Base-by-base conservation (phyloP, 2,888 invertebrate species). In the Pseudoips prasinana region DNA sequence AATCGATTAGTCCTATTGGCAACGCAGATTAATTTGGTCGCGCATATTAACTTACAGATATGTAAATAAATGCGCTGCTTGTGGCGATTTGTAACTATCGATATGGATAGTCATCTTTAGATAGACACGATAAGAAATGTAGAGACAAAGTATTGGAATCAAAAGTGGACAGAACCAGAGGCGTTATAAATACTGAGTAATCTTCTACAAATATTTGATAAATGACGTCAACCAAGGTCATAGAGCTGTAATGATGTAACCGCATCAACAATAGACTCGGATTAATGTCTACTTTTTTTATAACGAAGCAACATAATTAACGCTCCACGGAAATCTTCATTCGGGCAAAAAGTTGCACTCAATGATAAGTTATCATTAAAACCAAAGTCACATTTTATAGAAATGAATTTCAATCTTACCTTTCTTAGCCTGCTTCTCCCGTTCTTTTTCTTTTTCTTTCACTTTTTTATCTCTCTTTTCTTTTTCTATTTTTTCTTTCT, bases 401-500 rank as follows among this genome's bases (percentile, higher is more conserved):
- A 3, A 20, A 20, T n/a, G 7, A 20, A 20, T 3, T 20, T n/a
- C 7, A n/a, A 35, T 41, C 74, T 61, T 46, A 88, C 88, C 88
- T 86, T 73, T 85, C 58, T 84, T 86, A 2, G 77, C 58, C 39
- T 79, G 83, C 54, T 84, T 85, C 40, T 88, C 85, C 9, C 78
- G 73, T 64, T 90, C 86, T 61, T 79, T 86, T 54, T 88, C 88
- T 73, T 88, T 90, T 53, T 90, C 90, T 37, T 81, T 71, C 30
- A 86, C 85, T 64, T 90, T 90, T 62, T 79, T 90, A 39, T 87
- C 87, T 46, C 84, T 81, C 60, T 86, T 88, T 58, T 89, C 89
- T 20, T 80, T 70, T 56, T 89, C 90, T 52, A 72, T 75, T 58
- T 86, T 81, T 59, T 90, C 89, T 56, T 90, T 90, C 57, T 88